A percentile compares a stretch with the other conserved stretches of the same genome.
These are phyloP conservation scores for Anguilla pacifica DNA, from an alignment of 2,797 vertebrate species.

Conservation along the genomic window DNA sequence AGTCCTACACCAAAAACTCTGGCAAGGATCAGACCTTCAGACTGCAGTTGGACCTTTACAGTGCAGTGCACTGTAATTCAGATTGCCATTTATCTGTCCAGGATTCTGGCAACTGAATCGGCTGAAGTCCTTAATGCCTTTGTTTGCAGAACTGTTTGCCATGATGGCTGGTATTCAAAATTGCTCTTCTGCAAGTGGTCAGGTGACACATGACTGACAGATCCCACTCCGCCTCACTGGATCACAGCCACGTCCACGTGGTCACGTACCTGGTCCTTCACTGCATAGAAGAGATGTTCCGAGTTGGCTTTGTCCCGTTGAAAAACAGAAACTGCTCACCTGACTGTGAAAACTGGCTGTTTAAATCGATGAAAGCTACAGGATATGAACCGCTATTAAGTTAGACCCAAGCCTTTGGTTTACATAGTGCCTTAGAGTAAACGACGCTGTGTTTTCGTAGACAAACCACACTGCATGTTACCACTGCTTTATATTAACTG, in stretches of 20 bases:
- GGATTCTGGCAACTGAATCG: neutral
- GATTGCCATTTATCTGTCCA: neutral
- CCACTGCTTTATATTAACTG: neutral
- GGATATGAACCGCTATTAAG: slow-evolving; percentile 60
- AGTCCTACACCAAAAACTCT: neutral
- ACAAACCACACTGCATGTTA: neutral
- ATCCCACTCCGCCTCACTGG: slow-evolving; percentile 34
- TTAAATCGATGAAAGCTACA: slow-evolving; percentile 66
- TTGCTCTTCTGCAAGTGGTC: slow-evolving; percentile 54
- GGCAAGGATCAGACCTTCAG: neutral
- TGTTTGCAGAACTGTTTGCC: slow-evolving; percentile 48
- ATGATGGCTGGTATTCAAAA: neutral
- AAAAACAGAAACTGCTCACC: slow-evolving; percentile 56
- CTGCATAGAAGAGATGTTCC: slow-evolving; percentile 61
- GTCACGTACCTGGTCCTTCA: slow-evolving; percentile 56
- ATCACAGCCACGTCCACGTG: slow-evolving; percentile 39
- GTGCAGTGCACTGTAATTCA: neutral
- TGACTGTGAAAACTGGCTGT: slow-evolving; percentile 56
- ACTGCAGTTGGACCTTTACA: neutral
- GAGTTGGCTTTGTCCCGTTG: slow-evolving; percentile 30
- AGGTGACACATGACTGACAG: slow-evolving; percentile 68
- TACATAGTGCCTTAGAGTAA: slow-evolving; percentile 38
- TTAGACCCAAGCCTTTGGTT: slow-evolving; percentile 69
- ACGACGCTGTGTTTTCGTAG: neutral
- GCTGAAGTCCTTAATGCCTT: neutral